Conservation (phyloP, 1,140 invertebrate genomes). For the Diorhabda carinulata region DNA sequence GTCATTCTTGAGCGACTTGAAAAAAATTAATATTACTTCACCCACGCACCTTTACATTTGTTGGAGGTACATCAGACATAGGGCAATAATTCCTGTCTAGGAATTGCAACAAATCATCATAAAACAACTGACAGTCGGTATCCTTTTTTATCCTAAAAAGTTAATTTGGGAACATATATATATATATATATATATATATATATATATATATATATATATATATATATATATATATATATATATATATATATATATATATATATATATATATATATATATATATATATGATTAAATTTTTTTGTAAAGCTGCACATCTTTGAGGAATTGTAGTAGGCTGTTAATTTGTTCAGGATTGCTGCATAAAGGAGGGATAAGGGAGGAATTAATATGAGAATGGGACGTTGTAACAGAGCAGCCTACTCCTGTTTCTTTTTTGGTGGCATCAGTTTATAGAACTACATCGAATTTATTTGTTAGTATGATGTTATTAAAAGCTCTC, state of each 20-base stretch:
- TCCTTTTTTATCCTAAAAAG: constrained; percentile 54
- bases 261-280: too few relatives aligned
- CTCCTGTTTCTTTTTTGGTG: background rate
- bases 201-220: constrained; percentile 2
- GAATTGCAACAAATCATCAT: constrained; percentile 57
- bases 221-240: constrained; percentile 13
- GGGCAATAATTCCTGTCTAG: constrained; percentile 57
- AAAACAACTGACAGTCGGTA: constrained; percentile 58
- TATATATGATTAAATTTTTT: too few relatives aligned
- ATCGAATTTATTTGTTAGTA: background rate
- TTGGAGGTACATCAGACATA: constrained; percentile 49
- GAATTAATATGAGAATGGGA: background rate
- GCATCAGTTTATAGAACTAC: background rate
- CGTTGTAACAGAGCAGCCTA: background rate
- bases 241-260: constrained; percentile 17
- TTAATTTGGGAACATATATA: background rate
- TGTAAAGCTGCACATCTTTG: too few relatives aligned
- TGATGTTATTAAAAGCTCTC: background rate
- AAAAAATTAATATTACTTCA: too few relatives aligned
- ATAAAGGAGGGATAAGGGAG: background rate
- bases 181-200: background rate
- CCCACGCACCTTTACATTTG: constrained; percentile 51
- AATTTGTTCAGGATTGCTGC: background rate
- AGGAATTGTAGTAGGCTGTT: too few relatives aligned
- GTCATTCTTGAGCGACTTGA: too few relatives aligned